Evolutionary conservation across 2,797 vertebrate genomes (phyloP), one percentile per base, ranked within the genome.

Genomic region (Anas flavirostris): DNA sequence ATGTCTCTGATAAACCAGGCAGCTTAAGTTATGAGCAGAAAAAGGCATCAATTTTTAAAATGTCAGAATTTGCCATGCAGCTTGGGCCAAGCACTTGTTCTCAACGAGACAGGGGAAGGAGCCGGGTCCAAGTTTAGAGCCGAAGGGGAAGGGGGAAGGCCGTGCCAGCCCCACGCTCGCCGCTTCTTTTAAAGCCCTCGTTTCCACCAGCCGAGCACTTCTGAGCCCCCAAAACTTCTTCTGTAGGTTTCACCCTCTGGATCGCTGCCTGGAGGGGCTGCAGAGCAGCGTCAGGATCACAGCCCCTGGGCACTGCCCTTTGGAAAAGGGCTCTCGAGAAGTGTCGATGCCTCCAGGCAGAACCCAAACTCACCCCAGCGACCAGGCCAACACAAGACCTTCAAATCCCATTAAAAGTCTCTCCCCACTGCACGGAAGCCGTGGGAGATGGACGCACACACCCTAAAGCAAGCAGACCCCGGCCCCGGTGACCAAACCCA

Each of bases 1-100:
- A 90, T 88, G 88, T 77, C 94, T 86, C 93, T 93, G 95, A 96
- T 94, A 96, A 95, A 95, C 69, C 19, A 91, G 86, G 60, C 91
- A 91, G 86, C 83, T 67, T 82, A 93, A 94, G 88, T 94, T 96
- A 96, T 12, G 81, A 95, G 83, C 68, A 94, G 88, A 80, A 93
- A 94, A 88, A 90, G 78, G 90, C 91, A 95, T 88, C 82, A 23
- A 78, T 88, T 95, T 88, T 86, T 66, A 52, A 93, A 95, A 85
- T 22, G 80, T 83, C 89, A 73, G 29, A 62, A 78, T 90, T 95
- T 60, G 79, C 89, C 84, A 59, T 4, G 55, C 58, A 91, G 5
- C 89, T 56, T 0, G 8, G 89, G 93, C 94, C 93, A 93, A 86
- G 76, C 94, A 95, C 92, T 96, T 95, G 94, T 79, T 95, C 91